A percentile compares a stretch with the other conserved stretches of the same genome.
These are phyloP conservation scores for Petrolisthes cinctipes DNA, from an alignment of 2,888 invertebrate genomes.

Conservation along the genomic window DNA sequence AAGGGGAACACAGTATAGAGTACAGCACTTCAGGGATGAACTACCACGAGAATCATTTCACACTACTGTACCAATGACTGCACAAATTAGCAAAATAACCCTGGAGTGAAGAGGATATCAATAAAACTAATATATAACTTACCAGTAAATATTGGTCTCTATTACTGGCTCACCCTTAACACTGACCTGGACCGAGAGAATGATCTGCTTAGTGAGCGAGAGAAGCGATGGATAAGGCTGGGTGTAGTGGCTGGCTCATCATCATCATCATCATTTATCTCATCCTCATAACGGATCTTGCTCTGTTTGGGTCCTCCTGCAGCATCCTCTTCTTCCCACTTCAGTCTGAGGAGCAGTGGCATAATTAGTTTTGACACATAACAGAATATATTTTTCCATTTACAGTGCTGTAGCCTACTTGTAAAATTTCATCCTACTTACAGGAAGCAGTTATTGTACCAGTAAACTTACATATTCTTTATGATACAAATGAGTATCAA, in stretches of 20 bases:
- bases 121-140: not conserved
- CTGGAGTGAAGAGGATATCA: not conserved
- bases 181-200: slow-evolving; percentile 44
- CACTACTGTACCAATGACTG: too few species aligned
- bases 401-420: too few species aligned
- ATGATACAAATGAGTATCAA: too few species aligned
- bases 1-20: too few species aligned
- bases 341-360: slow-evolving; percentile 29
- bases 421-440: too few species aligned
- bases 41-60: too few species aligned
- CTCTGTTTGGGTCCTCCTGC: slow-evolving; percentile 50
- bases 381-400: too few species aligned
- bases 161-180: not conserved
- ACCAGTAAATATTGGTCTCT: not conserved
- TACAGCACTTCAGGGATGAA: too few species aligned
- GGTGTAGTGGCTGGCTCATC: slow-evolving; percentile 36
- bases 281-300: slow-evolving; percentile 60
- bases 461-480: too few species aligned
- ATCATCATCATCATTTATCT: slow-evolving; percentile 42
- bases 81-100: not conserved
- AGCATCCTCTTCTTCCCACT: slow-evolving; percentile 61
- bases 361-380: not conserved
- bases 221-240: slow-evolving; percentile 56
- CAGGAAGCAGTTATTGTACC: too few species aligned
- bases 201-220: slow-evolving; percentile 59